Evolutionary conservation across 1,140 invertebrate genomes (phyloP), one percentile per base, ranked within the genome.

Genomic region (Arctopsyche grandis): DNA sequence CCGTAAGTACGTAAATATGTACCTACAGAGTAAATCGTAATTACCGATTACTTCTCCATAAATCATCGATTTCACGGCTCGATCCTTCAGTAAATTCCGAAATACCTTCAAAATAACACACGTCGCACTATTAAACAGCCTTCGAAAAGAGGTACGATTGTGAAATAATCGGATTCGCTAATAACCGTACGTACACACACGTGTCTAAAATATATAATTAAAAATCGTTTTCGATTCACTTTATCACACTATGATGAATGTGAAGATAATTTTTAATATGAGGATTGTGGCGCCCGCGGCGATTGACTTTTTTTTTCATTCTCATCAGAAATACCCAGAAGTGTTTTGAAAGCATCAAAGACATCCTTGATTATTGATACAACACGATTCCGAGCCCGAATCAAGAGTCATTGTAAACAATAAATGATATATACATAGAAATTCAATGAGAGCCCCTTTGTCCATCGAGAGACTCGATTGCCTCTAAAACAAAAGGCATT

Each of bases 171-270:
- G 29, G 7, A 38, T 38, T 38, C 29, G 29, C 29, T 38, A 52
- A 52, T 14, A 52, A 12, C 5, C 44, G 44, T 12, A 46, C 44
- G 44, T n/a, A 46, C 12, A 46, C 48, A 52, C 10, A 52, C n/a
- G 48, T 52, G 48, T 24, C 22, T 12, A 12, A 26, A 66, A 26
- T 22, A 22, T 24, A 22, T 24, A 66, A 66, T 66, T 66, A 66
- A 60, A 60, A 26, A 66, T 66, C 63, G 63, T 66, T 66, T 66
- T 26, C 22, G 63, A 60, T 60, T 66, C 63, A 66, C 9, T 66
- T 24, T 24, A 26, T 66, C 63, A 19, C 21, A 21, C n/a, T 60
- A 12, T 66, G 19, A 66, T 66, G 10, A 24, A 66, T 66, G 19
- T 19, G 10, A 66, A 19, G 14, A 21, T 60, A 60, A 60, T 60